Conservation (phyloP, 2,113 vertebrate species). For the Clarias magur region DNA sequence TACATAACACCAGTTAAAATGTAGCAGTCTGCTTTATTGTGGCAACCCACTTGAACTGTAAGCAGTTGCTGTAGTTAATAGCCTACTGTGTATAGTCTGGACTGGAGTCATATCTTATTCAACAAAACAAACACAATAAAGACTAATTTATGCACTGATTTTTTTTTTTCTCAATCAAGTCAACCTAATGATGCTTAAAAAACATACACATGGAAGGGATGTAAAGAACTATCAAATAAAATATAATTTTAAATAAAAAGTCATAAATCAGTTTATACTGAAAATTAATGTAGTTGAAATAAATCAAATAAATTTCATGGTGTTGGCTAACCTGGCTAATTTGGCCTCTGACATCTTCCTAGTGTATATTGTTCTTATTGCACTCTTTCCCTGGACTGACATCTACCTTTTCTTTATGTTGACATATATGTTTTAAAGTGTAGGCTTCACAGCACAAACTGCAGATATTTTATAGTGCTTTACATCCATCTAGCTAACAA, state of each 20-base stretch:
- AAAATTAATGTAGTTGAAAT: background rate
- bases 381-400: background rate
- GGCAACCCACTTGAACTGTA: conserved; percentile 36
- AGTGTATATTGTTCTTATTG: background rate
- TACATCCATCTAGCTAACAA: background rate
- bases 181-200: background rate
- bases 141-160: background rate
- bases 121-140: conserved; percentile 7
- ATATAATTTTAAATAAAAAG: background rate
- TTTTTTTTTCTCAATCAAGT: background rate
- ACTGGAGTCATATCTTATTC: background rate
- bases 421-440: background rate
- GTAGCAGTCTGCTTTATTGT: background rate
- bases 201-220: background rate
- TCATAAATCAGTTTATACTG: background rate
- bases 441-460: background rate
- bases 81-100: background rate
- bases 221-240: conserved; percentile 26
- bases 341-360: background rate
- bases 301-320: background rate
- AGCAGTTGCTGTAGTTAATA: background rate
- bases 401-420: background rate
- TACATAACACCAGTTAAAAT: background rate
- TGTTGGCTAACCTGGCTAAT: too few relatives aligned
- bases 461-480: background rate